Evolutionary conservation across 2,797 vertebrate species (phyloP), one percentile per base, ranked within the genome.

Genomic region (Urocyon cinereoargenteus): DNA sequence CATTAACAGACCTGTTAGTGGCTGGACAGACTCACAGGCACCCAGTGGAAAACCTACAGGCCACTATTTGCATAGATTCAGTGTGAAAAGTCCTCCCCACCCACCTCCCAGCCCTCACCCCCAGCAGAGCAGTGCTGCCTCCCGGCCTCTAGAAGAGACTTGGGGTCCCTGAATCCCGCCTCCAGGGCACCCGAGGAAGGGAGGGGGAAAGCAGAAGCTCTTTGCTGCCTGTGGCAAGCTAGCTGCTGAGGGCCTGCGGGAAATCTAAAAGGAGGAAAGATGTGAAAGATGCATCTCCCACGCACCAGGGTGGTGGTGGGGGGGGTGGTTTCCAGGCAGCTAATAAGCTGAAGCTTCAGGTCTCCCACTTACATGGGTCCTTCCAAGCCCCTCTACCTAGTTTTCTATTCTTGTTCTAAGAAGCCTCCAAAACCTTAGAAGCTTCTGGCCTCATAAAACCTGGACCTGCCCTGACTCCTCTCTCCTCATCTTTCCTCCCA

Each of bases 391-490:
- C 26, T 93, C 18, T 28, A 18, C n/a, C 45, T 87, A 79, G 34
- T 86, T 55, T 36, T 79, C 14, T 86, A 3, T 53, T 93, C 64
- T 81, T 88, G 16, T 22, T 90, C 34, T 86, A 89, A 93, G 90
- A 94, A 90, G 49, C n/a, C 45, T 89, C 55, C n/a, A 64, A 90
- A 83, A 73, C 34, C 4, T 2, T 22, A 36, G 49, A 51, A 68
- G 9, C 26, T 45, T 51, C 75, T 31, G 57, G 59, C 8, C 66
- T 40, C 73, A 55, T 3, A 70, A 81, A 85, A 49, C 5, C 31
- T 57, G 49, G 16, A 59, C 40, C 51, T 49, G 6, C n/a, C 31
- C 26, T 24, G 59, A 49, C 26, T 96, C 62, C 11, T 78, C 45
- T 55, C 55, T 61, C 81, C 49, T 22, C 82, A 12, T n/a, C 28